Evolutionary conservation across 2,797 vertebrate species (phyloP), one percentile per base, ranked within the genome.

Genomic region (Alauda arvensis): DNA sequence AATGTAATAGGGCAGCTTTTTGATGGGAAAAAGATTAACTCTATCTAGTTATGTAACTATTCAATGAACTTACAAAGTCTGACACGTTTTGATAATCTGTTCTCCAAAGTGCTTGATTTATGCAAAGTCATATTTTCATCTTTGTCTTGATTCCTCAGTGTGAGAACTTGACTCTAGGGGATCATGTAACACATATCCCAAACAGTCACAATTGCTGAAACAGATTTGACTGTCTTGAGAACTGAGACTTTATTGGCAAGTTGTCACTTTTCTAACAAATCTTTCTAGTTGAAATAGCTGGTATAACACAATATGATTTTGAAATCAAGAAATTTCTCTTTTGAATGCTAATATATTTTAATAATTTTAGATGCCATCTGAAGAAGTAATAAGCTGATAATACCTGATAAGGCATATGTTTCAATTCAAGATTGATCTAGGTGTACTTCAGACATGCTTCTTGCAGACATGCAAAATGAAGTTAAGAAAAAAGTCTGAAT

Each of bases 241-340:
- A n/a, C 33, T 88, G 85, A 94, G 80, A 68, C 75, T 92, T 89
- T 76, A 69, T 91, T 94, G 83, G 87, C 85, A 91, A 94, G 52
- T 89, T 94, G 91, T 94, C 87, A 70, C 61, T 89, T 93, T 53
- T 48, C 55, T 88, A 91, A 57, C 61, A 89, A 48, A 60, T 83
- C 57, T 85, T 83, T 85, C 40, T 77, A 10, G 70, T 85, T 81
- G 70, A 91, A 91, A 80, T 88, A 75, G 72, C 63, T 92, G 11
- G 6, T 82, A 11, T 66, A 74, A 82, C 34, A 63, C 45, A 33
- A 19, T 59, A 81, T 39, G 66, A 59, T 90, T 91, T 89, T 80
- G 70, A 85, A 92, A 68, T 48, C 18, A 49, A 71, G 63, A 78
- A 62, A 74, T 77, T 90, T 72, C 45, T 62, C 39, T 85, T 88